Evolutionary conservation across 2,888 invertebrate species (phyloP).

Genomic region (Heliconius charithonia): DNA sequence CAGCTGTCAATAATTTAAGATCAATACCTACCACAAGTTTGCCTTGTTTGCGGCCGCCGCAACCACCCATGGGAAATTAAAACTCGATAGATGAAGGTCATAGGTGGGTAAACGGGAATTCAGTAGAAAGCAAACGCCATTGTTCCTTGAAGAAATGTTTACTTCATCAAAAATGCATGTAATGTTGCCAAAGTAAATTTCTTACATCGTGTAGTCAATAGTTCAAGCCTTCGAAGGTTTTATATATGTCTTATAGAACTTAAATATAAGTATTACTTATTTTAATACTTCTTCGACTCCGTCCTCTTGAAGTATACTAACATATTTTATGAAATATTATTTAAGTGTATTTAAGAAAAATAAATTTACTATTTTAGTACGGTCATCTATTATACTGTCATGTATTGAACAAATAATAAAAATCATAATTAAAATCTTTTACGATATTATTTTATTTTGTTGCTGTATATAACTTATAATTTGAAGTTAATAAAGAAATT

Average conservation of each 20-base stretch:
- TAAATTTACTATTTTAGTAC: no score
- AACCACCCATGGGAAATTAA: slow-evolving; percentile 70
- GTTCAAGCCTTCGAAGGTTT: not conserved
- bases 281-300: no score
- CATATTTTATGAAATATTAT: no score
- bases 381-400: no score
- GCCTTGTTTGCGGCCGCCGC: slow-evolving; percentile 66
- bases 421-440: no score
- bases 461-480: no score
- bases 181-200: slow-evolving; percentile 30
- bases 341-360: no score
- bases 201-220: slow-evolving; percentile 3
- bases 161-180: slow-evolving; percentile 49
- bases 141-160: slow-evolving; percentile 49
- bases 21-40: slow-evolving; percentile 56
- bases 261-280: not conserved
- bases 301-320: no score
- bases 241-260: not conserved
- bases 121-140: slow-evolving; percentile 53
- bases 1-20: slow-evolving; percentile 59
- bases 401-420: no score
- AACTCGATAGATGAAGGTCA: slow-evolving; percentile 60
- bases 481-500: not conserved
- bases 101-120: slow-evolving; percentile 55
- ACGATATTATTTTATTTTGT: no score